Evolutionary conservation across 2,888 invertebrate genomes (phyloP).

Genomic region (Acleris sparsana): DNA sequence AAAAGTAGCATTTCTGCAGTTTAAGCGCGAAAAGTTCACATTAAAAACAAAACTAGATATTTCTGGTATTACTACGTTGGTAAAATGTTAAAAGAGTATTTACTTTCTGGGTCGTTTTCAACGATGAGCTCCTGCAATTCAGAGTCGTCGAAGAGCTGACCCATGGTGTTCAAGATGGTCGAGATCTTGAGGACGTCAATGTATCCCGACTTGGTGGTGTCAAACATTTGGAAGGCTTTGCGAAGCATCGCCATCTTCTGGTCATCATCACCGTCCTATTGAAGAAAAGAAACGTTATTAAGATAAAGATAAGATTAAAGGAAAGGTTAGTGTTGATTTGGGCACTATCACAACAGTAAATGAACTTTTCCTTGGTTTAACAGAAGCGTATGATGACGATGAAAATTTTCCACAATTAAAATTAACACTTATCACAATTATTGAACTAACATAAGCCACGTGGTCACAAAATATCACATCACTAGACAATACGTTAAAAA

Average conservation of each 20-base stretch:
- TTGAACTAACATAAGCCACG: conserved; percentile 16
- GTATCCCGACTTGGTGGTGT: conserved; percentile 95
- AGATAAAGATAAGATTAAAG: neutral
- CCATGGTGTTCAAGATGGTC: conserved; percentile 97
- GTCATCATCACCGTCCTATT: conserved; percentile 86
- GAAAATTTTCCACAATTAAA: neutral
- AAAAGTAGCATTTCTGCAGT: no score
- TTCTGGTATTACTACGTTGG: no score
- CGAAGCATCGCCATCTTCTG: conserved; percentile 95
- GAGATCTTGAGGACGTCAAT: conserved; percentile 96
- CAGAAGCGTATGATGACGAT: no score
- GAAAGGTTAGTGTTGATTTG: neutral
- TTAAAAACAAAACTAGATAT: no score
- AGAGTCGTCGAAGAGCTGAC: conserved; percentile 95
- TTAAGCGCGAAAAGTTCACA: no score
- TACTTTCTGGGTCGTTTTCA: conserved; percentile 95
- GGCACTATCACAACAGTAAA: no score
- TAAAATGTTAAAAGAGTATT: conserved; percentile 32
- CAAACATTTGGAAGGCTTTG: conserved; percentile 98
- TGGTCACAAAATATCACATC: conserved; percentile 41
- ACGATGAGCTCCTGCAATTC: conserved; percentile 94
- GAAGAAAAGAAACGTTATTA: conserved; percentile 38
- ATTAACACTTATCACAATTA: conserved; percentile 40
- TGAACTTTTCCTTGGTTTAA: no score
- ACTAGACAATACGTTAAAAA: conserved; percentile 40